phyloP scores from a whole-genome alignment of 1,140 invertebrate species.

The Ceratina australensis region DNA sequence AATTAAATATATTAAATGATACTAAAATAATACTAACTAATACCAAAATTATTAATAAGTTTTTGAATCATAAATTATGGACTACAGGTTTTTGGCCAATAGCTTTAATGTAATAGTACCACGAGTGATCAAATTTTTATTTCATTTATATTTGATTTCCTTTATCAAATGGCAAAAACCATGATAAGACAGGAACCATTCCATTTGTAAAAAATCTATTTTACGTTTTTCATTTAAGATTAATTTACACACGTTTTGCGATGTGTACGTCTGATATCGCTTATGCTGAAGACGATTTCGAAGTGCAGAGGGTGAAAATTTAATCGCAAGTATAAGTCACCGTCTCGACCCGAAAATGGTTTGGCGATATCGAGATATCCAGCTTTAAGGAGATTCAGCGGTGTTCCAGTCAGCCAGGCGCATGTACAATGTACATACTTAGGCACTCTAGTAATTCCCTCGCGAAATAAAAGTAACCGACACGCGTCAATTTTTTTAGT shows the following conservation, averaged over 20 bases:
- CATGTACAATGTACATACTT: too few relatives aligned
- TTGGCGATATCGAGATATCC: constrained; percentile 68
- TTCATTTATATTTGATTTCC: too few relatives aligned
- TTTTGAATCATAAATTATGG: too few relatives aligned
- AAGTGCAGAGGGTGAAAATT: constrained; percentile 26
- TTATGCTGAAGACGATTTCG: constrained; percentile 1
- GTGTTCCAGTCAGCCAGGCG: constrained; percentile 28
- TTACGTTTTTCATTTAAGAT: too few relatives aligned
- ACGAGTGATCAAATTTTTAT: too few relatives aligned
- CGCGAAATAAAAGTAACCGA: constrained; percentile 30
- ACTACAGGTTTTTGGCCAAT: background rate
- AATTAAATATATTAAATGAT: too few relatives aligned
- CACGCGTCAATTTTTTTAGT: constrained; percentile 1
- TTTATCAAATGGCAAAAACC: too few relatives aligned
- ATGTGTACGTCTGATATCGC: background rate
- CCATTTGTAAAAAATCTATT: too few relatives aligned
- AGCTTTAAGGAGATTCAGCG: constrained; percentile 63
- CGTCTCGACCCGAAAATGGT: constrained; percentile 40
- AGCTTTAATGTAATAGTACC: too few relatives aligned
- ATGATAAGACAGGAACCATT: too few relatives aligned
- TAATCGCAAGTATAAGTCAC: constrained; percentile 31
- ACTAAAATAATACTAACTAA: too few relatives aligned
- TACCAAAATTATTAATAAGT: too few relatives aligned
- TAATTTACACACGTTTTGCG: background rate
- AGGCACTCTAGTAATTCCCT: constrained; percentile 56